These are phyloP conservation scores for Dioctria rufipes DNA, from an alignment of 2,888 invertebrate genomes.

Conservation along the genomic window DNA sequence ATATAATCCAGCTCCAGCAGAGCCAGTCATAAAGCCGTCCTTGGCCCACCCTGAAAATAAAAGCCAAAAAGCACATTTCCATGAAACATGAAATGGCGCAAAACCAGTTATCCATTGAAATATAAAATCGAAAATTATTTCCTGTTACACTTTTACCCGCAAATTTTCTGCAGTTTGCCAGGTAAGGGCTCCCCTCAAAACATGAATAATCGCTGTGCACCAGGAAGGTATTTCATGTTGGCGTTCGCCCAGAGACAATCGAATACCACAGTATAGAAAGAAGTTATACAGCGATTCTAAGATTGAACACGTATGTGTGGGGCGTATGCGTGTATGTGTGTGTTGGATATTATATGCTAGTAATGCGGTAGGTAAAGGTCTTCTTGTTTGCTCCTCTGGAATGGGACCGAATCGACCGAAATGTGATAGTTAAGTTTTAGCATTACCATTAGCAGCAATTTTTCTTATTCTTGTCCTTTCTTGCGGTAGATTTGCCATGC, in stretches of 20 bases:
- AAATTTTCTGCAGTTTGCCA: conserved; percentile 10
- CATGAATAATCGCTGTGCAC: conserved; percentile 27
- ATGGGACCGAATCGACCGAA: neutral
- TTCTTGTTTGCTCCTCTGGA: conserved; percentile 30
- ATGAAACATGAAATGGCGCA: conserved; percentile 12
- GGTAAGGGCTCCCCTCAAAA: neutral
- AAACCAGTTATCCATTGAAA: conserved; percentile 42
- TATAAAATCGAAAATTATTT: conserved; percentile 43
- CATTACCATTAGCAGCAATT: neutral
- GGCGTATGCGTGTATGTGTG: no score
- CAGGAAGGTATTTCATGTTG: no score
- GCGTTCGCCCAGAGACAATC: no score
- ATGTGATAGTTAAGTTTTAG: neutral
- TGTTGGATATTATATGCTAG: neutral
- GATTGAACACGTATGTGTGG: no score
- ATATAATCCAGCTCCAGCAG: neutral
- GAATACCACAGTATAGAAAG: no score
- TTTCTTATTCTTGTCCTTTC: neutral
- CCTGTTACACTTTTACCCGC: conserved; percentile 45
- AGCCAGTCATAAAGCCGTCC: conserved; percentile 15
- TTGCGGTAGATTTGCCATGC: conserved; percentile 9
- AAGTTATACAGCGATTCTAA: no score
- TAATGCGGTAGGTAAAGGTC: conserved; percentile 25
- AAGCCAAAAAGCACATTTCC: neutral
- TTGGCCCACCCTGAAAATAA: conserved; percentile 43